Evolutionary conservation across 2,113 vertebrate species (phyloP).

Genomic region (Alethe diademata): DNA sequence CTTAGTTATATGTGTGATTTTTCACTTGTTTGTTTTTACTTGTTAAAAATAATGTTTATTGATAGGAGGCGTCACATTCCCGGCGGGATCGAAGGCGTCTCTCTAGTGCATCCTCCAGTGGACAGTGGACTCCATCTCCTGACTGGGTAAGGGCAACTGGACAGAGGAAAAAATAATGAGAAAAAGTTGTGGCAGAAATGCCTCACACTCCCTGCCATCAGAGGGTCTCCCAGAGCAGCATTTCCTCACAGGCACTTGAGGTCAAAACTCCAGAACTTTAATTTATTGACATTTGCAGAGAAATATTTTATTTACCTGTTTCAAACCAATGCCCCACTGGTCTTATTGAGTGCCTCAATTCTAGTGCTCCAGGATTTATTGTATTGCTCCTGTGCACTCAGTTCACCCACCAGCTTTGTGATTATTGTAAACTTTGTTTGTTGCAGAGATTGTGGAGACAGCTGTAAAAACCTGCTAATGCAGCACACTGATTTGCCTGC

Average conservation of each 20-base stretch:
- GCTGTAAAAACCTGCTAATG: background rate
- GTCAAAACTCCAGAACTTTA: background rate
- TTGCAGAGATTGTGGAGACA: background rate
- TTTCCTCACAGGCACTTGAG: background rate
- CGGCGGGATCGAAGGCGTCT: slow-evolving; percentile 81
- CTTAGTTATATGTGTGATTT: background rate
- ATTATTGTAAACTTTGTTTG: background rate
- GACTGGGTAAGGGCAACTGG: slow-evolving; percentile 86
- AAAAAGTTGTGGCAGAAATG: background rate
- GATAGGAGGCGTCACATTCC: slow-evolving; percentile 84
- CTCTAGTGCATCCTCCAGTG: slow-evolving; percentile 80
- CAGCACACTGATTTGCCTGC: background rate
- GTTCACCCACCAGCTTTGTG: background rate
- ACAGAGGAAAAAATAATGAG: background rate
- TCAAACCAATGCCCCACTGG: background rate
- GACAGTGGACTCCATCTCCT: slow-evolving; percentile 86
- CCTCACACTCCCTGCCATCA: background rate
- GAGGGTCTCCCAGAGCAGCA: background rate
- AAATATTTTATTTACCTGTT: background rate
- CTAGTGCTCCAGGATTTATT: background rate
- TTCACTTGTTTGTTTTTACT: background rate
- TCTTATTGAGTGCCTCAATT: background rate
- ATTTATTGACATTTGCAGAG: background rate
- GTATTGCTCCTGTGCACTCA: background rate
- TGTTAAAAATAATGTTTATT: background rate